Conservation (phyloP, 2,113 vertebrate species). For the Gambusia affinis region DNA sequence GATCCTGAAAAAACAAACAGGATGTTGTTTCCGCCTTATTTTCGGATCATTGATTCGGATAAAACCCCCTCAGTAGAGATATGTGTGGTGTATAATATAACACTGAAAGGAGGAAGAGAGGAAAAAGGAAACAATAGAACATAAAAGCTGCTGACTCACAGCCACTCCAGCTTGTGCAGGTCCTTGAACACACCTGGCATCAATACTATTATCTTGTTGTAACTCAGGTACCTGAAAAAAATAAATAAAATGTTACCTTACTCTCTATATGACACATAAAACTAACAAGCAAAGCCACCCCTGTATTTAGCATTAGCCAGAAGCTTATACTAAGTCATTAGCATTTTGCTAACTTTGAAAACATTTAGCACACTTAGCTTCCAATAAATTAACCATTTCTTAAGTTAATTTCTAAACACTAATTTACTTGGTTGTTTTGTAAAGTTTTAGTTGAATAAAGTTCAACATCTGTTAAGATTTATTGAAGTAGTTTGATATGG, state of each 20-base stretch:
- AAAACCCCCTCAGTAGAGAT: not conserved
- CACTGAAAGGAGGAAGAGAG: rapidly evolving
- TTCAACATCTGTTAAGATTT: too few species aligned
- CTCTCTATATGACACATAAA: too few species aligned
- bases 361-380: too few species aligned
- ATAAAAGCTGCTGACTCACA: conserved; percentile 81
- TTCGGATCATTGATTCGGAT: not conserved
- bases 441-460: too few species aligned
- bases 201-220: conserved; percentile 88
- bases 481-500: too few species aligned
- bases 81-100: not conserved
- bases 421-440: too few species aligned
- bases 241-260: conserved; percentile 7
- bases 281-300: too few species aligned
- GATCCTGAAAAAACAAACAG: conserved; percentile 78
- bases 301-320: too few species aligned
- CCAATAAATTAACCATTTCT: too few species aligned
- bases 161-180: conserved; percentile 91
- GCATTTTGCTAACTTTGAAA: too few species aligned
- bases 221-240: conserved; percentile 87
- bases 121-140: not conserved
- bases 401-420: too few species aligned
- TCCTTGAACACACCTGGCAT: conserved; percentile 90
- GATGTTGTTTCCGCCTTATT: conserved; percentile 15
- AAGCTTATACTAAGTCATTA: too few species aligned